Evolutionary conservation across 2,797 vertebrate species (phyloP).

Genomic region (Odontamblyopus lacepedii): DNA sequence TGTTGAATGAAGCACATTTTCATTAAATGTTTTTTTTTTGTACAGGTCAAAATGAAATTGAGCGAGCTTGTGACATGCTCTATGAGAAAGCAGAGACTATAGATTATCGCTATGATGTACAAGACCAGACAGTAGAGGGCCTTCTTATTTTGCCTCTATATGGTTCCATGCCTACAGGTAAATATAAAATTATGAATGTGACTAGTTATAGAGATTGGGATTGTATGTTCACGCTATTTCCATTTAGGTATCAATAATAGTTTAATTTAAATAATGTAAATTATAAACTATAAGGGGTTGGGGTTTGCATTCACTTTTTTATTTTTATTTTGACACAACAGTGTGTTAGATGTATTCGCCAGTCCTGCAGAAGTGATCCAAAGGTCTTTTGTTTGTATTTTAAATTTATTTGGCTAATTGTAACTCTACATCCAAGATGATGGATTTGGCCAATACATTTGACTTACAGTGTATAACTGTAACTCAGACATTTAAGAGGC

Average conservation of each 20-base stretch:
- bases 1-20: neutral
- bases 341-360: no score
- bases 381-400: no score
- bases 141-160: constrained; percentile 95
- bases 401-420: no score
- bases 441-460: neutral
- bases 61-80: constrained; percentile 90
- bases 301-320: neutral
- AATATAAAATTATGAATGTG: constrained; percentile 7
- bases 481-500: neutral
- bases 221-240: neutral
- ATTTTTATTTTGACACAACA: no score
- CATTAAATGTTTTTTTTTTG: constrained; percentile 18
- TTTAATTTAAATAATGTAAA: no score
- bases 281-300: no score
- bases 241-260: no score
- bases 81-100: constrained; percentile 90
- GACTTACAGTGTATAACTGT: neutral
- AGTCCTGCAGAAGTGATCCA: no score
- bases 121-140: constrained; percentile 86
- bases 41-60: constrained; percentile 93
- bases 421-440: no score
- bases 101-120: constrained; percentile 91
- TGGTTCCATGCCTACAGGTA: constrained; percentile 97
- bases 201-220: neutral